phyloP scores from a whole-genome alignment of 1,140 invertebrate genomes.

The Drosophila biarmipes region DNA sequence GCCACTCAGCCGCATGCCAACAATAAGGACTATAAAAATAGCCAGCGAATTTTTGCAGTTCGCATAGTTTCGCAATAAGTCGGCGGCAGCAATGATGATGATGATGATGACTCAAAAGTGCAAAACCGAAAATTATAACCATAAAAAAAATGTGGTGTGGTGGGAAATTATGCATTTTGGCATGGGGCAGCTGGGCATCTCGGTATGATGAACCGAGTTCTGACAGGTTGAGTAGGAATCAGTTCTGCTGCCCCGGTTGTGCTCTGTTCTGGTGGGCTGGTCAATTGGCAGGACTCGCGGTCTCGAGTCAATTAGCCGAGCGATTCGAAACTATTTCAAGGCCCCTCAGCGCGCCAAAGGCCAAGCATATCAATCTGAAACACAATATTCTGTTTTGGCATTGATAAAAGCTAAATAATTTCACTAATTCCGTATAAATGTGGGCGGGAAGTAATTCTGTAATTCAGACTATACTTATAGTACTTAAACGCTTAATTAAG shows the following conservation, averaged over 20 bases:
- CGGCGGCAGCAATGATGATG: constrained; percentile 10
- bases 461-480: neutral
- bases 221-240: constrained; percentile 17
- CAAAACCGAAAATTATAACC: constrained; percentile 64
- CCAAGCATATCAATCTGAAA: constrained; percentile 21
- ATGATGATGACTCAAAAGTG: constrained; percentile 67
- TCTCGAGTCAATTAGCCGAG: constrained; percentile 18
- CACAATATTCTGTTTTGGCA: constrained; percentile 1
- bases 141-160: constrained; percentile 48
- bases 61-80: constrained; percentile 81
- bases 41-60: constrained; percentile 52
- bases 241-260: neutral
- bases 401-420: neutral
- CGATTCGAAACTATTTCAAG: constrained; percentile 24
- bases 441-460: constrained; percentile 1
- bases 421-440: neutral
- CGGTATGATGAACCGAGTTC: constrained; percentile 18
- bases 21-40: constrained; percentile 46
- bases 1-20: constrained; percentile 79
- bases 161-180: constrained; percentile 15
- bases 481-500: constrained; percentile 17
- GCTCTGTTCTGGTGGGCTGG: constrained; percentile 19
- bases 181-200: neutral
- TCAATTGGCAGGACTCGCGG: constrained; percentile 40
- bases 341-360: neutral